Percentiles rank a stretch among this genome's conserved stretches.
Conservation (phyloP, 2,113 vertebrate genomes). For the Bufo bufo region DNA sequence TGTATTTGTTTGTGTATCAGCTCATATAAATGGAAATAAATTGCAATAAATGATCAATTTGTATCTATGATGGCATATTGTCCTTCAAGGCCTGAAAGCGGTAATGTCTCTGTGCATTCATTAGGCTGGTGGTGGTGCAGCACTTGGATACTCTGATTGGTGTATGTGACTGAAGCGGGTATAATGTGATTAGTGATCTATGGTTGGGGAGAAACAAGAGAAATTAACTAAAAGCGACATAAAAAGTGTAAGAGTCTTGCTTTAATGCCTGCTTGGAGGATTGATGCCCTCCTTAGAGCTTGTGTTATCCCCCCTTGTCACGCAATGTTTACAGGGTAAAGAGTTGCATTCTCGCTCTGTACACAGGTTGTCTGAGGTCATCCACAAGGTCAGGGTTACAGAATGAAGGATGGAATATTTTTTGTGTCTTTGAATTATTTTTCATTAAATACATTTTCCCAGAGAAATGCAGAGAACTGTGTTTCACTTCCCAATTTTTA, state of each 20-base stretch:
- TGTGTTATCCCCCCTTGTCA: conserved; percentile 43
- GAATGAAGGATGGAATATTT: background rate
- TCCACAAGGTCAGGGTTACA: background rate
- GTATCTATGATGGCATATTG: background rate
- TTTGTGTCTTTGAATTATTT: background rate
- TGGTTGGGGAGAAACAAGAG: conserved; percentile 34
- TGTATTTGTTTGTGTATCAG: background rate
- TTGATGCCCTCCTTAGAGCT: conserved; percentile 23
- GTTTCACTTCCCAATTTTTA: too few species aligned
- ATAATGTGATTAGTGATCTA: conserved; percentile 51
- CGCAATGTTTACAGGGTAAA: conserved; percentile 38
- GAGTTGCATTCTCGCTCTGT: background rate
- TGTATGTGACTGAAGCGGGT: conserved; percentile 22
- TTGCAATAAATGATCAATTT: background rate
- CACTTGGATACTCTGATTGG: conserved; percentile 20
- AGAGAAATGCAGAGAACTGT: background rate
- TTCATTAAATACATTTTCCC: background rate
- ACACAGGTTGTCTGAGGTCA: conserved; percentile 21
- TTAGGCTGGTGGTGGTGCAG: background rate
- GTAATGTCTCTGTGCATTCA: background rate
- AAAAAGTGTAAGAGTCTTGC: conserved; percentile 49
- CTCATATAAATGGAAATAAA: background rate
- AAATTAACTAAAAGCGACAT: conserved; percentile 55
- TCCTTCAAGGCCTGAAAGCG: background rate
- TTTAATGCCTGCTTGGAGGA: conserved; percentile 39